Base-by-base conservation (phyloP, 2,888 invertebrate genomes). In the Erynnis tages region DNA sequence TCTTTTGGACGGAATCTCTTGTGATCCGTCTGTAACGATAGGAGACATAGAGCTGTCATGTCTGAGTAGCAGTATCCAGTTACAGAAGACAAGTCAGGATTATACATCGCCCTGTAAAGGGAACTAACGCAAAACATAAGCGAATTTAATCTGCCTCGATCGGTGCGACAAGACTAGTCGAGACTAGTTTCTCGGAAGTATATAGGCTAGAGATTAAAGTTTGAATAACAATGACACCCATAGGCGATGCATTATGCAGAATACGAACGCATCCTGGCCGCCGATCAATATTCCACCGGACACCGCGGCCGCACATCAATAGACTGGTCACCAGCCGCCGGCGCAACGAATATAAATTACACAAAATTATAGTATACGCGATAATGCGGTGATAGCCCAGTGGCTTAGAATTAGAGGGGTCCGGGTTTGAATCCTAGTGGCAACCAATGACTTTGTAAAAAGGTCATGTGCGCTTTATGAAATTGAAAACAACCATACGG, bases 271-370 rank as follows among this genome's bases (percentile, higher is more conserved):
- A 79, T 79, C 77, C 78, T 77, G 80, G 68, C 29, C 48, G 48
- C 71, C 66, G 59, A 82, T 84, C 83, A 82, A 73, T 85, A 87
- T 87, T 79, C 85, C 58, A 56, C 59, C 60, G 65, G 58, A 66
- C 71, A 76, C 79, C 80, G 27, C 41, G 41, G 66, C 74, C 65
- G 72, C 73, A 82, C 82, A 78, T 82, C 83, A 82, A 84, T 82
- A 79, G 76, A 75, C 76, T 79, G 82, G 80, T 78, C 76, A 80
- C 65, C 65, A 69, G 74, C 81, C 79, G 80, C 71, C 57, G 62
- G 70, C 76, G 83, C 73, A 82, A 79, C 79, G 88, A 85, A 88
- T 88, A 85, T 86, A 85, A 86, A 88, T 83, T 83, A 83, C 77
- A 79, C 77, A 69, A 84, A 73, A 70, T 72, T 65, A 67, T 69